Evolutionary conservation across 2,113 vertebrate genomes (phyloP), one percentile per base, ranked within the genome.

Genomic region (Ammospiza nelsoni): DNA sequence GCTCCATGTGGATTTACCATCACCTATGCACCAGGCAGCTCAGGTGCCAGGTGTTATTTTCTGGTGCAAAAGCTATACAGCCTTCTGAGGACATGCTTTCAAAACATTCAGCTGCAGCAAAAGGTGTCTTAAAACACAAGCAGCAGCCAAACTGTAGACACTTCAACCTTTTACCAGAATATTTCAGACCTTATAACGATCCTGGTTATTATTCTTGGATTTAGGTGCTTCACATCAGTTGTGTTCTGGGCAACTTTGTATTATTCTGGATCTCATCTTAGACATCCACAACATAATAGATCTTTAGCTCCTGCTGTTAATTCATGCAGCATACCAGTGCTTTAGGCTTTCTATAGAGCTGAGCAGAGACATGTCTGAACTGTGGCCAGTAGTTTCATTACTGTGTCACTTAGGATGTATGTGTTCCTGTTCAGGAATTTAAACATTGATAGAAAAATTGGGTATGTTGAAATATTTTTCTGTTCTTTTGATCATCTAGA

Each of bases 11-110:
- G 49, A 61, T 69, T 68, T 66, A 87, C 49, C 46, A 37, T 10
- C 2, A 5, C 49, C 37, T 23, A 8, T n/a, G n/a, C 13, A 69
- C 37, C 71, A 58, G 71, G 62, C 54, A 79, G 82, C 69, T 91
- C 4, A 0, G 62, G 49, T 0, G 0, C 39, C 16, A 15, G 6
- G 2, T 2, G 5, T 15, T 68, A 12, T 37, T 65, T 67, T 67
- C 33, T 31, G 21, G 13, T 27, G 13, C 41, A 76, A 94, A 95
- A 72, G 23, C n/a, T 39, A 35, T 10, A 46, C 0, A 9, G 58
- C 72, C 37, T 91, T 69, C 71, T 73, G 44, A 71, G 75, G 43
- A 73, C 28, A 22, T 11, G 23, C n/a, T 57, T 91, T 83, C 37
- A 91, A 80, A 94, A 73, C 41, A 85, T 29, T 55, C 44, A 92